Evolutionary conservation across 1,140 invertebrate genomes (phyloP).

Genomic region (Dufourea novaeangliae): DNA sequence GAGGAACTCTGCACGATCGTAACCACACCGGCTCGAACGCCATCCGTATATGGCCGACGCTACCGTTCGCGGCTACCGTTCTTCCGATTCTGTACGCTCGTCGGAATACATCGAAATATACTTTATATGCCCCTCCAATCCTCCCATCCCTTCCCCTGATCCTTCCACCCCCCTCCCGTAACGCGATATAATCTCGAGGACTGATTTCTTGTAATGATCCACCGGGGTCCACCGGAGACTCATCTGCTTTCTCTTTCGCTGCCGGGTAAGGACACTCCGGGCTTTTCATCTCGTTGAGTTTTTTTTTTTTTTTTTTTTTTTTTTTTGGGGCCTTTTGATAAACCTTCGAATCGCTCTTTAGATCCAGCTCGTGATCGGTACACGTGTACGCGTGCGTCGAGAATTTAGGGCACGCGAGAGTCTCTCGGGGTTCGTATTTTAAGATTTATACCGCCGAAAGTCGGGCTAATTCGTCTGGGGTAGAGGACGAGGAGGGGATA

Average conservation of each 20-base stretch:
- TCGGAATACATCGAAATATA: conserved; percentile 59
- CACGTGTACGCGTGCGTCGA: not conserved
- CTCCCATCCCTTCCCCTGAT: too few species aligned
- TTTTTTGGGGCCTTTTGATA: conserved; percentile 40
- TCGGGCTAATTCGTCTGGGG: not conserved
- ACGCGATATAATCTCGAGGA: conserved; percentile 57
- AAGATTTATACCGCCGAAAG: not conserved
- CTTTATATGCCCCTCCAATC: conserved; percentile 60
- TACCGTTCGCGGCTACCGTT: conserved; percentile 22
- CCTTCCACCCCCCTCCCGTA: not conserved
- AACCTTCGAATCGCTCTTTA: conserved; percentile 32
- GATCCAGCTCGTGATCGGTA: conserved; percentile 1
- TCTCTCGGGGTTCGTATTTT: conserved; percentile 6
- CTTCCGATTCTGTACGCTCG: conserved; percentile 8
- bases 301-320: conserved; percentile 2
- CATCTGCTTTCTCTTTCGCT: conserved; percentile 64
- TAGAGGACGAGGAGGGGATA: not conserved
- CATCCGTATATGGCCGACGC: conserved; percentile 59
- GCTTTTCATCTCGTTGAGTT: conserved; percentile 36
- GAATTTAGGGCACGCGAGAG: conserved; percentile 25
- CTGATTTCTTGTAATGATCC: conserved; percentile 63
- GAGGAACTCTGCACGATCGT: conserved; percentile 29
- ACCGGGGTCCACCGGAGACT: conserved; percentile 12
- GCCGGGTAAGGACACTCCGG: conserved; percentile 45
- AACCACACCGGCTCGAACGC: conserved; percentile 9